Evolutionary conservation across 2,888 invertebrate genomes (phyloP).

Genomic region (Nemapogon koenigi): DNA sequence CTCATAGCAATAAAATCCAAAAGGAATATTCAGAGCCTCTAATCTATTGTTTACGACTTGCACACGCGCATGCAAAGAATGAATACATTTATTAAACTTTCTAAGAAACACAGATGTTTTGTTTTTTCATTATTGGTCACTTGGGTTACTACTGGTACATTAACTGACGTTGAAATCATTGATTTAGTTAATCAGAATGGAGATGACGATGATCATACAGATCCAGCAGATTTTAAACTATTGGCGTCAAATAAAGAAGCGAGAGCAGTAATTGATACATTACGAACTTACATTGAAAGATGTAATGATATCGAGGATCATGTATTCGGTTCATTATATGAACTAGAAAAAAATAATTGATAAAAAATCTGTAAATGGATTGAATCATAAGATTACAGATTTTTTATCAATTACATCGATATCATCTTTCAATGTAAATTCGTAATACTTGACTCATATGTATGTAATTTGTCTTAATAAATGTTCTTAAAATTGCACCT

Average conservation of each 20-base stretch:
- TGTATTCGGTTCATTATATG: not conserved
- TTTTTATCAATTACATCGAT: too few relatives aligned
- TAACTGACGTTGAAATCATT: not conserved
- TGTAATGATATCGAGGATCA: not conserved
- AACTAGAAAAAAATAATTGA: not conserved
- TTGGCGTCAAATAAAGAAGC: slow-evolving; percentile 3
- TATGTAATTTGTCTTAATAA: too few relatives aligned
- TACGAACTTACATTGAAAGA: slow-evolving; percentile 5
- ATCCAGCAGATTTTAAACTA: slow-evolving; percentile 1
- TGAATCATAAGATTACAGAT: not conserved
- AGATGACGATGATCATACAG: not conserved
- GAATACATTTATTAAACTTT: too few relatives aligned
- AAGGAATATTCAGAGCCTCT: too few relatives aligned
- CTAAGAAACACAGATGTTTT: too few relatives aligned
- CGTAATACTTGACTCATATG: too few relatives aligned
- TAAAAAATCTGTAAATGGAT: not conserved
- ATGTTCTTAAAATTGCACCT: too few relatives aligned
- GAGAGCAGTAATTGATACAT: slow-evolving; percentile 3
- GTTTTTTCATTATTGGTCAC: too few relatives aligned
- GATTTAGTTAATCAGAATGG: not conserved
- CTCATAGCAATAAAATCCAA: too few relatives aligned
- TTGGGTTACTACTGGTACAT: not conserved
- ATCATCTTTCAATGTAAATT: not conserved
- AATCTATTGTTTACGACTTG: too few relatives aligned
- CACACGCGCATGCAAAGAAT: too few relatives aligned